Conservation (phyloP, 2,888 invertebrate species). For the Marronus borbonicus region DNA sequence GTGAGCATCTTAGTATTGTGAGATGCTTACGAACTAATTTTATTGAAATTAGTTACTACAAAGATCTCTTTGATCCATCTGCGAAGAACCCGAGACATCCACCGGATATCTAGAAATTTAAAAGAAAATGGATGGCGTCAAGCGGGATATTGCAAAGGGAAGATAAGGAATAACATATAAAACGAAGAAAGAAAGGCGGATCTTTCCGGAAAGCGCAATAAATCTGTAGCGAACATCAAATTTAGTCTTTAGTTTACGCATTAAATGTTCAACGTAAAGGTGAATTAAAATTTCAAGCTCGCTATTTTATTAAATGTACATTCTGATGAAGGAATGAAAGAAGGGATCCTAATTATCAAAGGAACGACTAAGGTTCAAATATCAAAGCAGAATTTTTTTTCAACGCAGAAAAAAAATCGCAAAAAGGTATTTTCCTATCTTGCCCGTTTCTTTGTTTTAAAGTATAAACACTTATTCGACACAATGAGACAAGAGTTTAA, state of each 20-base stretch:
- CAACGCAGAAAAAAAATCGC: neutral
- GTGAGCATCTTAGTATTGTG: too few species aligned
- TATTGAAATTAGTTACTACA: too few species aligned
- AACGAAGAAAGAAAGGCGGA: neutral
- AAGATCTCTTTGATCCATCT: too few species aligned
- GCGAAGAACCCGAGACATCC: too few species aligned
- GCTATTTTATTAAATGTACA: neutral
- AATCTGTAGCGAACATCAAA: neutral
- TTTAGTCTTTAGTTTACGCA: neutral
- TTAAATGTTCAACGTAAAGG: neutral
- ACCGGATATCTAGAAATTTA: too few species aligned
- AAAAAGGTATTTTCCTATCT: neutral
- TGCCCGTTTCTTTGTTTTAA: neutral
- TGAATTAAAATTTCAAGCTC: neutral
- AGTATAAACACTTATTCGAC: neutral
- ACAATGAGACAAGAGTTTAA: neutral
- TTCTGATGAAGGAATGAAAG: neutral
- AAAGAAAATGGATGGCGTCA: too few species aligned
- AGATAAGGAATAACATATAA: neutral
- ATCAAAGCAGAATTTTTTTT: neutral
- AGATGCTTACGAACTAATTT: too few species aligned
- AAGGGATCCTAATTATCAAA: neutral
- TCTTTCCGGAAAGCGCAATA: neutral
- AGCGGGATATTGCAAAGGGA: too few species aligned
- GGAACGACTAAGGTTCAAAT: neutral